These are phyloP conservation scores for Volucella bombylans DNA, from an alignment of 2,888 invertebrate genomes.

Conservation along the genomic window DNA sequence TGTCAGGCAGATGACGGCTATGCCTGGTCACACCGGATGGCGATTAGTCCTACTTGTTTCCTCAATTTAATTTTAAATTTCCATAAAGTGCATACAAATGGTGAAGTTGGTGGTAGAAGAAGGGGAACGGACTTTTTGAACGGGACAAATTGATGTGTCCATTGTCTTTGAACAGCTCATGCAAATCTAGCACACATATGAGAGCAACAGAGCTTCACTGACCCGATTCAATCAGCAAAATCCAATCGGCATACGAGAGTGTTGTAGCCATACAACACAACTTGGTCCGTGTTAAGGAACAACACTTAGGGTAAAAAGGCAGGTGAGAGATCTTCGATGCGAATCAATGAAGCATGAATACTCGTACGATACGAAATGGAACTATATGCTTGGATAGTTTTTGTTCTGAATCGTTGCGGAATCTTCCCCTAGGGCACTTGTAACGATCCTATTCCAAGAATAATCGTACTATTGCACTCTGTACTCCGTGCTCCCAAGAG, in stretches of 20 bases:
- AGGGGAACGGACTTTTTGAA: too few relatives aligned
- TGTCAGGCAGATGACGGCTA: conserved; percentile 4
- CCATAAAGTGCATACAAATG: conserved; percentile 49
- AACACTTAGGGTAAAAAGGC: conserved; percentile 14
- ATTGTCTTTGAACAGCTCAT: conserved; percentile 60
- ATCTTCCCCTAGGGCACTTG: conserved; percentile 54
- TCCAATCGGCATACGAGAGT: too few relatives aligned
- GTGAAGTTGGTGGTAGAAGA: not conserved
- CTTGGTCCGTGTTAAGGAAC: conserved; percentile 33
- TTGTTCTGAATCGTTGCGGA: conserved; percentile 34
- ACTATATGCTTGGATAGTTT: conserved; percentile 62
- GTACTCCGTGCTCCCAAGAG: conserved; percentile 46
- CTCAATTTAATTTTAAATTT: conserved; percentile 48
- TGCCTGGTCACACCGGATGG: conserved; percentile 38
- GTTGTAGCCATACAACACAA: not conserved
- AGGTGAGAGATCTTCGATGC: conserved; percentile 64
- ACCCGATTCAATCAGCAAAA: conserved; percentile 49
- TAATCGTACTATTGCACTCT: conserved; percentile 5
- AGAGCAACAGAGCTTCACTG: conserved; percentile 24
- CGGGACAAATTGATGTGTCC: conserved; percentile 66
- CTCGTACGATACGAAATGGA: conserved; percentile 4
- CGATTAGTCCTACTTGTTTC: conserved; percentile 61
- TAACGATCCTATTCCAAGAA: conserved; percentile 36
- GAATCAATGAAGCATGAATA: conserved; percentile 60
- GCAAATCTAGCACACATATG: conserved; percentile 17